Conservation (phyloP, 2,113 vertebrate species). For the Loxodonta africana region DNA sequence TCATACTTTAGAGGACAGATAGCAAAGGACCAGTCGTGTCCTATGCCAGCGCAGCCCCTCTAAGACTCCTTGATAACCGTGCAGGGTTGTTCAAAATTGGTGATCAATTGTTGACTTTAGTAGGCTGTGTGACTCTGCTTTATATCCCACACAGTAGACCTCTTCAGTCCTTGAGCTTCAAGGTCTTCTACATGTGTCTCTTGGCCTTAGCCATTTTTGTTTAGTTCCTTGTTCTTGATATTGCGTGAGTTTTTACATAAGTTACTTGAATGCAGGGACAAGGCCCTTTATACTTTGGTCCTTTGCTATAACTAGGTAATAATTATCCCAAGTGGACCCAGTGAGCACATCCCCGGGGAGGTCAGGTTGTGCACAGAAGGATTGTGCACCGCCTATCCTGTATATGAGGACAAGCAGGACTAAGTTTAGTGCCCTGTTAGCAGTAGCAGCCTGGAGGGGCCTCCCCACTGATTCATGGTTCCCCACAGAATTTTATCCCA, state of each 20-base stretch:
- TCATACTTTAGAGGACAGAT: neutral
- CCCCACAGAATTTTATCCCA: neutral
- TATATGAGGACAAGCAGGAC: neutral
- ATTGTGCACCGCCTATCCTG: neutral
- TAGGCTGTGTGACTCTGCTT: neutral
- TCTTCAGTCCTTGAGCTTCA: neutral
- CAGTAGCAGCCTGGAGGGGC: neutral
- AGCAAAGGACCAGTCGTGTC: neutral
- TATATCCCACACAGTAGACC: neutral
- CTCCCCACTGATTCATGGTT: neutral
- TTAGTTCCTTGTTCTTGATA: neutral
- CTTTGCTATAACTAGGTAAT: neutral
- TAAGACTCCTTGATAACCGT: neutral
- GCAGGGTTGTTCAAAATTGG: neutral
- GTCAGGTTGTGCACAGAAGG: neutral
- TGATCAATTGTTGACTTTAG: neutral
- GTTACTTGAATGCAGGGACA: neutral
- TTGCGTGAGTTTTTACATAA: conserved; percentile 26
- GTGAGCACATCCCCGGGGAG: neutral
- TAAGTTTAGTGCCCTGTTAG: neutral
- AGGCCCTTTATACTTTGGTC: neutral
- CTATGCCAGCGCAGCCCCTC: neutral
- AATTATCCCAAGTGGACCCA: neutral
- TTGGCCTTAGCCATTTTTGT: neutral
- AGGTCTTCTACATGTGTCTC: neutral